A percentile compares a stretch with the other conserved stretches of the same genome.
Evolutionary conservation across 2,113 vertebrate species (phyloP).

Genomic region (Siphamia tubifer): DNA sequence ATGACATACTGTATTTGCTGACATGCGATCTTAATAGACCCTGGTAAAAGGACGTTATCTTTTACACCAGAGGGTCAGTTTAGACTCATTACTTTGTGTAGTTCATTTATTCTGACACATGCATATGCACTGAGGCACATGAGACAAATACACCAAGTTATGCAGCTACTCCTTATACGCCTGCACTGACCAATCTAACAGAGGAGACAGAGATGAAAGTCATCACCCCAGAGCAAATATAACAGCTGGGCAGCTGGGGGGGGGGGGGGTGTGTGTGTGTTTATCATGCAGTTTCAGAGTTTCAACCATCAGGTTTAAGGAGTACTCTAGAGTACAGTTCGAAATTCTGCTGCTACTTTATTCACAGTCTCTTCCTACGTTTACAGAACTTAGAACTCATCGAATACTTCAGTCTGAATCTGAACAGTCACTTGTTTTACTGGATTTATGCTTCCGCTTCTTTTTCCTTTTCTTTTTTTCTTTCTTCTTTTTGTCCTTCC

Average conservation of each 20-base stretch:
- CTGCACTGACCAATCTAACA: conserved; percentile 9
- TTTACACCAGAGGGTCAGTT: neutral
- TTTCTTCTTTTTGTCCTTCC: conserved; percentile 80
- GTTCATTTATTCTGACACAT: conserved; percentile 26
- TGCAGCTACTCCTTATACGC: conserved; percentile 4
- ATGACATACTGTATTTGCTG: conserved; percentile 21
- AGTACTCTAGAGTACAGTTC: conserved; percentile 3
- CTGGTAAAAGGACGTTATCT: conserved; percentile 7
- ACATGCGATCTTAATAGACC: conserved; percentile 5
- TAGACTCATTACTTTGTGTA: conserved; percentile 15
- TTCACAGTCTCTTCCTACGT: neutral
- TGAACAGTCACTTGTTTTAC: conserved; percentile 78
- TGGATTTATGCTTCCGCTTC: conserved; percentile 82
- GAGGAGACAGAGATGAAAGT: conserved; percentile 33
- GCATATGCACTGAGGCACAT: conserved; percentile 13
- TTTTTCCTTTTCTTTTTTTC: conserved; percentile 82
- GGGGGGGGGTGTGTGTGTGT: no score
- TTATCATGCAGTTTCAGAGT: conserved; percentile 45
- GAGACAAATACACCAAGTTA: neutral
- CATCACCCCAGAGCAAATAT: conserved; percentile 2
- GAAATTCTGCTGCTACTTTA: neutral
- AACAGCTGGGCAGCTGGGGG: neutral
- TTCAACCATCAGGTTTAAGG: conserved; percentile 12
- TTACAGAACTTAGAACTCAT: neutral
- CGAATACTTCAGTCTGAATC: conserved; percentile 77